Base-by-base conservation (phyloP, 2,888 invertebrate genomes). In the Hydriomena furcata region DNA sequence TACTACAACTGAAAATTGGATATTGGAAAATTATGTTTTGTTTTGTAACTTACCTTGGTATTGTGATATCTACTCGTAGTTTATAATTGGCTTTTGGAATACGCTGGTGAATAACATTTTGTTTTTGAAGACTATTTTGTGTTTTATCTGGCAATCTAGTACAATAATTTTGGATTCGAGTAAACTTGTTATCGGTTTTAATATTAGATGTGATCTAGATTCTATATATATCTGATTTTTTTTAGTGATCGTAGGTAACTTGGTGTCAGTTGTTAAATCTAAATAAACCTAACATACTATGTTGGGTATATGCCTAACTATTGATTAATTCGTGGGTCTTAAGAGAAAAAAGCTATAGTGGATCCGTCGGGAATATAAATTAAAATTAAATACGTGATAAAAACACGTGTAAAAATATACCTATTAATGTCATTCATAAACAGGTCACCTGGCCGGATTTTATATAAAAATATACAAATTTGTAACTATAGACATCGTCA, bases 81-180 rank as follows among this genome's bases (percentile, higher is more conserved):
- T 48, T 52, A 47, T 52, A 47, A 47, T 52, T 52, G 52, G 52
- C 35, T 52, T 34, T 52, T 20, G 12, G 32, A 52, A 42, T 21
- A 32, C 34, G 31, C 11, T 35, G 28, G 5, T 23, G 34, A 47
- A 47, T 42, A 38, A 40, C 25, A 35, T 43, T 52, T 44, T 44
- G 43, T 47, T 48, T 47, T 38, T 20, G 23, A 38, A 43, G 28
- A 47, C 24, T 28, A 20, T 32, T 36, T 24, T 12, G 38, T 40
- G 37, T 30, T 8, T 28, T 52, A 42, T 52, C 21, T 32, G 31
- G 32, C 21, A 13, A 37, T 43, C 37, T 32, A 37, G 31, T 44
- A 43, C 48, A 54, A 44, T 36, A 36, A 30, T 23, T 36, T 44
- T 13, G 21, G 8, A 12, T 41, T 30, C 41, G 10, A 40, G 17